Evolutionary conservation across 2,888 invertebrate species (phyloP), one percentile per base, ranked within the genome.

Genomic region (Antheraea yamamai): DNA sequence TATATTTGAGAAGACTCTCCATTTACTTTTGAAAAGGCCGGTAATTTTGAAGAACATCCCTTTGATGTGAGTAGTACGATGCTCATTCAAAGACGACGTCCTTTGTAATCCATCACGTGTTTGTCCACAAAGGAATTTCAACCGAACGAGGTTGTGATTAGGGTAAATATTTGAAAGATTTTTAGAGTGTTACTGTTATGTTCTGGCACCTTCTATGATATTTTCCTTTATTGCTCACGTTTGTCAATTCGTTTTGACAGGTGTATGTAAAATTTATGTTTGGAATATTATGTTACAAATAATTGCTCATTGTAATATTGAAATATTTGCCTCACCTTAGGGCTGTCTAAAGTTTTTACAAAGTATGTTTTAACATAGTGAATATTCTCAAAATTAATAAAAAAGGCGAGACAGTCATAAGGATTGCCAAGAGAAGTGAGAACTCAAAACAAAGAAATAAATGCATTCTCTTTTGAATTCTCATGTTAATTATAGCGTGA

Each of bases 191-290:
- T 39, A 61, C 39, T 72, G 72, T 75, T 75, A 66, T 30, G 64
- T 39, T 71, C 74, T 77, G 79, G 78, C 77, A 79, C 76, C 72
- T 76, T 74, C 77, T 76, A 76, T 75, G 77, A 79, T 83, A 80
- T 81, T 82, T 81, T 80, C 76, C 47, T 81, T 81, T 80, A 81
- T 79, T 78, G 77, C 77, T 78, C 78, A 78, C 81, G 80, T 79
- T 81, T 78, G 79, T 77, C 73, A 73, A 73, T 73, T 75, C 73
- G 30, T 75, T 75, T 75, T 58, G 73, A 66, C 75, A 68, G 18
- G 26, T 68, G 70, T 73, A 26, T n/a, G 26, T 75, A 68, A 70
- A 47, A 70, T 73, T 70, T 70, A 73, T 70, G n/a, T 73, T 7
- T 39, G 55, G 26, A 30, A 73, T 75, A 51, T 70, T 71, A 70